Evolutionary conservation across 2,113 vertebrate genomes (phyloP).

Genomic region (Bostrychus sinensis): DNA sequence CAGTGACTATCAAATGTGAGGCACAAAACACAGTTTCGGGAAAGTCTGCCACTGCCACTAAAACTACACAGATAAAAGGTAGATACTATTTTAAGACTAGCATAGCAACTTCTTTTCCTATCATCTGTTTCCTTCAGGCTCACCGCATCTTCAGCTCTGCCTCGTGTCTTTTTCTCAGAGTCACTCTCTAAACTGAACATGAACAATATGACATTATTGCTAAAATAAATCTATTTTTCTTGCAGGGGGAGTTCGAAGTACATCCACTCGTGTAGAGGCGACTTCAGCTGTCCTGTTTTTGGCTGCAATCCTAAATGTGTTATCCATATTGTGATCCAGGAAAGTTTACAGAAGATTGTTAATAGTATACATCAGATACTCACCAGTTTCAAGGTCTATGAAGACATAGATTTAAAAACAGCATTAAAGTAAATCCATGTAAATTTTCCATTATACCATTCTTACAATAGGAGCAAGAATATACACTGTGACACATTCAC

Average conservation of each 20-base stretch:
- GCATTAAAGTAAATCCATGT: too few species aligned
- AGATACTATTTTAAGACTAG: not conserved
- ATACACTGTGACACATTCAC: too few species aligned
- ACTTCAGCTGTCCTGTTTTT: constrained; percentile 26
- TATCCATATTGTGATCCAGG: constrained; percentile 13
- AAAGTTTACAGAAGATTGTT: too few species aligned
- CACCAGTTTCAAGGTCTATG: too few species aligned
- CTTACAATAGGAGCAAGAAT: too few species aligned
- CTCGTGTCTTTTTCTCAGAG: too few species aligned
- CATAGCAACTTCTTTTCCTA: too few species aligned
- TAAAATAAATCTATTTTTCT: not conserved
- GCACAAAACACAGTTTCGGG: constrained; percentile 40
- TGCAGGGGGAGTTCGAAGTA: not conserved
- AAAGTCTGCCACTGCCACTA: not conserved
- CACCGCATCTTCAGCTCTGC: too few species aligned
- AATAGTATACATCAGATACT: too few species aligned
- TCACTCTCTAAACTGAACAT: not conserved
- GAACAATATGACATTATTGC: not conserved
- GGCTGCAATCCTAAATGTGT: not conserved
- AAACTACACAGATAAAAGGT: constrained; percentile 33
- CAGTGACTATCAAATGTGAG: constrained; percentile 41
- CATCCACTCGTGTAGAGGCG: constrained; percentile 5
- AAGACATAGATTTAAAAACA: too few species aligned
- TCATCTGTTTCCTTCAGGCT: too few species aligned
- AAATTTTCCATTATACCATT: too few species aligned